Evolutionary conservation across 2,113 vertebrate genomes (phyloP).

Genomic region (Melanostigma gelatinosum): DNA sequence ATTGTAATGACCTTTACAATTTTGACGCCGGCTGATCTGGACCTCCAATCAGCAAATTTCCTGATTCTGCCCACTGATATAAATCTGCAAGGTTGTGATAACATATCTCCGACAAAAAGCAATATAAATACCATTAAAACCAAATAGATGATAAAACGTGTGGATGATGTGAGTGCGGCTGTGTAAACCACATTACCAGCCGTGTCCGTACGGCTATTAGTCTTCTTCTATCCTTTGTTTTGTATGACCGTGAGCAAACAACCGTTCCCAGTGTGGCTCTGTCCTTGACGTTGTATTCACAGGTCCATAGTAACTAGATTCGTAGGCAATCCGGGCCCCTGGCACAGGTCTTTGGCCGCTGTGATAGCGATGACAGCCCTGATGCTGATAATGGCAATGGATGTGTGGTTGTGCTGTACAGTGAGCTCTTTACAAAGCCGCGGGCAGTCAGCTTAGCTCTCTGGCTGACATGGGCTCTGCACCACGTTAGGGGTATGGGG

Average conservation of each 20-base stretch:
- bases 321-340: conserved; percentile 22
- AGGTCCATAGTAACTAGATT: conserved; percentile 33
- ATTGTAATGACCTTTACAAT: conserved; percentile 83
- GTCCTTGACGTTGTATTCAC: conserved; percentile 36
- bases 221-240: conserved; percentile 47
- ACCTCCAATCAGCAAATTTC: conserved; percentile 51
- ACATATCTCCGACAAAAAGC: conserved; percentile 32
- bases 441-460: conserved; percentile 45
- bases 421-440: conserved; percentile 37
- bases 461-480: conserved; percentile 62
- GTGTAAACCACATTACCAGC: conserved; percentile 28
- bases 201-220: conserved; percentile 31
- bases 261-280: conserved; percentile 49
- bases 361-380: conserved; percentile 62
- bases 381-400: conserved; percentile 64
- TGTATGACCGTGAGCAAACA: conserved; percentile 80
- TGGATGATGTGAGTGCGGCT: not conserved
- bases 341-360: conserved; percentile 56
- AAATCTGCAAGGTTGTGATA: conserved; percentile 41
- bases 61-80: conserved; percentile 45
- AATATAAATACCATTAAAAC: not conserved
- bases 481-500: conserved; percentile 45
- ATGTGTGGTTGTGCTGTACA: conserved; percentile 42
- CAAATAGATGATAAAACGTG: not conserved
- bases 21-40: conserved; percentile 49